A percentile compares a stretch with the other conserved stretches of the same genome.
Evolutionary conservation across 1,140 invertebrate species (phyloP).

Genomic region (Akabosia matsudoensis): DNA sequence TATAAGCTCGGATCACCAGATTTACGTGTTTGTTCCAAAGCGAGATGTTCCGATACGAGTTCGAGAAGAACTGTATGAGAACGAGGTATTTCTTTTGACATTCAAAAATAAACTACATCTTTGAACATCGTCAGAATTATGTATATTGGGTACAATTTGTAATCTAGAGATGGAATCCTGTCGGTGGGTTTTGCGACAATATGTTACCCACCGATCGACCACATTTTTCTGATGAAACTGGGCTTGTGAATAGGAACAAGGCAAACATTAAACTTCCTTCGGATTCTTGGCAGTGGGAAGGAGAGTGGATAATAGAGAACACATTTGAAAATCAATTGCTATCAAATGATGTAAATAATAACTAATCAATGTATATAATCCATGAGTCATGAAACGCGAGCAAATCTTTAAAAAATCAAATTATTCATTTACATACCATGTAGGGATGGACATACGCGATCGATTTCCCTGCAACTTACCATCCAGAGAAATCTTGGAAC

Average conservation of each 20-base stretch:
- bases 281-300: slow-evolving; percentile 91
- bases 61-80: slow-evolving; percentile 86
- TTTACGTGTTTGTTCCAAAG: slow-evolving; percentile 83
- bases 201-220: slow-evolving; percentile 80
- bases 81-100: slow-evolving; percentile 67
- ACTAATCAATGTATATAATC: slow-evolving; percentile 8
- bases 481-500: slow-evolving; percentile 78
- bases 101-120: no score
- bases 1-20: slow-evolving; percentile 83
- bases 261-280: slow-evolving; percentile 80
- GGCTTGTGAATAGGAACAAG: slow-evolving; percentile 67
- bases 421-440: neutral
- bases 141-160: no score
- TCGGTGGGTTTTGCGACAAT: slow-evolving; percentile 77
- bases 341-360: slow-evolving; percentile 67
- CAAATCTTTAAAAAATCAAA: neutral
- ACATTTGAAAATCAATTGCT: slow-evolving; percentile 80
- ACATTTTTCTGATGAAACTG: slow-evolving; percentile 78
- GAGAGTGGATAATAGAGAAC: slow-evolving; percentile 84
- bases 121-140: no score
- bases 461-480: slow-evolving; percentile 84
- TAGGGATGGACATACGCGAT: slow-evolving; percentile 88
- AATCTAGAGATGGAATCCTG: slow-evolving; percentile 75
- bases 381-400: neutral
- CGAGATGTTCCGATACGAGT: slow-evolving; percentile 84